Conservation (phyloP, 2,797 vertebrate genomes). For the Sibirionetta formosa region DNA sequence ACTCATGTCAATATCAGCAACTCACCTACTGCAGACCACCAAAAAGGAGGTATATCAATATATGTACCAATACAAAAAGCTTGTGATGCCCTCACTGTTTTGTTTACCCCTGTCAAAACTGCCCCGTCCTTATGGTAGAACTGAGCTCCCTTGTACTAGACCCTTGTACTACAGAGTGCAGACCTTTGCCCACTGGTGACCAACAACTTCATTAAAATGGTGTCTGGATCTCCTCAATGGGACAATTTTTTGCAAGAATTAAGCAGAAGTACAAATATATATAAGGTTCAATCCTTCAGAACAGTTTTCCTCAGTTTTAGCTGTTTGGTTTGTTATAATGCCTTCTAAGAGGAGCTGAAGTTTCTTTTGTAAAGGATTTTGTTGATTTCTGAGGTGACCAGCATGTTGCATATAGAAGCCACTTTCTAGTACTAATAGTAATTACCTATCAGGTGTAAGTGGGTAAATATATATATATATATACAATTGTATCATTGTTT, state of each 20-base stretch:
- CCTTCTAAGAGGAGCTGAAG: not conserved
- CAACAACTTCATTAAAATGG: not conserved
- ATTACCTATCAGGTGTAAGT: not conserved
- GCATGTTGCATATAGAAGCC: not conserved
- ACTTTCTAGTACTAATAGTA: not conserved
- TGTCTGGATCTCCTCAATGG: fast-evolving
- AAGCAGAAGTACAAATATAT: not conserved
- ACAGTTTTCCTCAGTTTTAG: not conserved
- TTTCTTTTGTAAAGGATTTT: not conserved
- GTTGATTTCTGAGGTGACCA: not conserved
- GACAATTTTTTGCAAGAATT: not conserved
- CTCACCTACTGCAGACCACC: not conserved
- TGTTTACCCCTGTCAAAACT: not conserved
- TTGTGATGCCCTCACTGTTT: not conserved
- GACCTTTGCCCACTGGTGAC: not conserved
- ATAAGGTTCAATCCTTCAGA: not conserved
- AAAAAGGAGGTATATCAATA: not conserved
- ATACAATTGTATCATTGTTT: not conserved
- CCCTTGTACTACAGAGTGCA: not conserved
- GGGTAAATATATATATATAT: too few species aligned
- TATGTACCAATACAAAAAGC: not conserved
- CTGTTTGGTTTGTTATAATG: not conserved
- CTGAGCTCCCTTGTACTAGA: not conserved
- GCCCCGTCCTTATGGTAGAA: not conserved
- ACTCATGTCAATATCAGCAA: too few species aligned